Percentiles rank a stretch among this genome's conserved stretches.
phyloP scores from a whole-genome alignment of 2,888 invertebrate genomes.

The Malthinus seriepunctatus region DNA sequence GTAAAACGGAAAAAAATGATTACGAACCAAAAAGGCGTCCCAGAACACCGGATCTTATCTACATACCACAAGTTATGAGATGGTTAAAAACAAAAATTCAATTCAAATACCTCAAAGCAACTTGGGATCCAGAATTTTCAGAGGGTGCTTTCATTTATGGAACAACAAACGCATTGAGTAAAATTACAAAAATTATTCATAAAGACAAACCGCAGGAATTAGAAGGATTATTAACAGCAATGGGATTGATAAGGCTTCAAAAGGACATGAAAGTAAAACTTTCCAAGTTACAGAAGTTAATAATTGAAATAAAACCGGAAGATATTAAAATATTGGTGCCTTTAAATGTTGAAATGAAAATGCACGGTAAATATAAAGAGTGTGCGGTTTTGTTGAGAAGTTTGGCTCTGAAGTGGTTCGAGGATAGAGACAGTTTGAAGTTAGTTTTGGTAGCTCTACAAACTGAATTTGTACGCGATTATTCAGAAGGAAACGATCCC shows the following conservation, averaged over 20 bases:
- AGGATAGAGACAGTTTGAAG: slow-evolving; percentile 39
- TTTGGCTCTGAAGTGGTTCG: slow-evolving; percentile 51
- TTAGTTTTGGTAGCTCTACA: slow-evolving; percentile 51
- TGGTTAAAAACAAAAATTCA: slow-evolving; percentile 51
- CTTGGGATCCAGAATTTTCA: slow-evolving; percentile 53
- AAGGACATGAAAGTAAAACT: slow-evolving; percentile 43
- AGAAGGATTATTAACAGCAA: slow-evolving; percentile 42
- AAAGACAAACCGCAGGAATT: slow-evolving; percentile 44
- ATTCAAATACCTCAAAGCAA: slow-evolving; percentile 47
- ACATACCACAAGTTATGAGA: slow-evolving; percentile 50
- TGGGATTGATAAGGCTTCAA: slow-evolving; percentile 40
- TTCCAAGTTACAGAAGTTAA: slow-evolving; percentile 43
- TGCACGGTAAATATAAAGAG: slow-evolving; percentile 35
- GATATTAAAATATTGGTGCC: slow-evolving; percentile 54
- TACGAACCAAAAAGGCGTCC: background rate
- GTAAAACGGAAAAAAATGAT: no score
- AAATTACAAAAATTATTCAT: slow-evolving; percentile 51
- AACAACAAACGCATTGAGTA: slow-evolving; percentile 47
- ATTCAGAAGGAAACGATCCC: slow-evolving; percentile 38
- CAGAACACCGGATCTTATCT: slow-evolving; percentile 49
- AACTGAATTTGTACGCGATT: slow-evolving; percentile 51
- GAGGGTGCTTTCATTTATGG: slow-evolving; percentile 55
- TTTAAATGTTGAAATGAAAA: slow-evolving; percentile 40
- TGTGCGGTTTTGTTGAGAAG: slow-evolving; percentile 46
- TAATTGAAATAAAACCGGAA: slow-evolving; percentile 46